These are phyloP conservation scores for Nicator chloris DNA, from an alignment of 2,113 vertebrate genomes.

Conservation along the genomic window DNA sequence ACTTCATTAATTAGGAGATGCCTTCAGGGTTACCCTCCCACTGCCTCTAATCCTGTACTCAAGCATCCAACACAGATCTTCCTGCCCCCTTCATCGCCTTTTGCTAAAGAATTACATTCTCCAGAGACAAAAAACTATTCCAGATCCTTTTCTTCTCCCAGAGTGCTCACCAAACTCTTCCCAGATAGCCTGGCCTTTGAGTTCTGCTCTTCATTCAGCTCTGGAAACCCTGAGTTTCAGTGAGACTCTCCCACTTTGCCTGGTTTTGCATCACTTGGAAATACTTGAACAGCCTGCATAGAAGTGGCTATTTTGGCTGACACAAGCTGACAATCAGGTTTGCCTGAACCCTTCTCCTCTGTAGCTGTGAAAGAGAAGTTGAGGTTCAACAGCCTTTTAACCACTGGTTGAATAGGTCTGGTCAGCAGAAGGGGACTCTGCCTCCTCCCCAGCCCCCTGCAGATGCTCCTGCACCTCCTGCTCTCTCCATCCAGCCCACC, in stretches of 20 bases:
- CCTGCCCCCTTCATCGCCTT: neutral
- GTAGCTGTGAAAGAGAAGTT: neutral
- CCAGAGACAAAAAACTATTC: neutral
- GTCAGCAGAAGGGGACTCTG: neutral
- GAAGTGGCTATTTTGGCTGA: neutral
- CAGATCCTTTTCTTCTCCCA: neutral
- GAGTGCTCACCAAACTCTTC: neutral
- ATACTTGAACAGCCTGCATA: neutral
- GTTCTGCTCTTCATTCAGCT: neutral
- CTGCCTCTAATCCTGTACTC: neutral
- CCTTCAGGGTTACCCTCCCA: neutral
- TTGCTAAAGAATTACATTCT: neutral
- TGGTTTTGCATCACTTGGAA: neutral
- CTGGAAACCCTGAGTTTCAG: neutral
- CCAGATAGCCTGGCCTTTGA: neutral
- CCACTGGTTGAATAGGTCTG: neutral
- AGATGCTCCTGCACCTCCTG: neutral
- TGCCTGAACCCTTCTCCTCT: neutral
- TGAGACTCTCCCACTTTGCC: neutral
- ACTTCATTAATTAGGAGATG: neutral
- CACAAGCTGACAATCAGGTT: neutral
- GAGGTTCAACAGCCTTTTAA: neutral
- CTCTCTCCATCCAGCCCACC: neutral
- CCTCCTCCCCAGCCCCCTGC: neutral
- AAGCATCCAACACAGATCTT: accelerated